Conservation (phyloP, 2,113 vertebrate species). For the Ochotona curzoniae region DNA sequence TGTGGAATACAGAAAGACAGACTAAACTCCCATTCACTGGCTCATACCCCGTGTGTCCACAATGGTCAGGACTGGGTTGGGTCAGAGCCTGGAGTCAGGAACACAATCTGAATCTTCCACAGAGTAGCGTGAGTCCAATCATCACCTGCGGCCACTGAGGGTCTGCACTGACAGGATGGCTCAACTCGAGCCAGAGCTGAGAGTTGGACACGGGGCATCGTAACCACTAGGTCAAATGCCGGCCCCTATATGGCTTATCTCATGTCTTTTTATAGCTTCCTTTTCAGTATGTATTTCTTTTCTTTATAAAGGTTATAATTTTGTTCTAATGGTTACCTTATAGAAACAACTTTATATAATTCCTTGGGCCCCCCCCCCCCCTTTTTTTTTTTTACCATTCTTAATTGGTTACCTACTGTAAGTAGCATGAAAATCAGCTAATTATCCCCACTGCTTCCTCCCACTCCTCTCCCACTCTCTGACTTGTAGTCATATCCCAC, state of each 20-base stretch:
- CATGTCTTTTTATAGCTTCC: slow-evolving; percentile 17
- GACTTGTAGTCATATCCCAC: background rate
- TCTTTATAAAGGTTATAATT: background rate
- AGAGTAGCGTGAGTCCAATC: no score
- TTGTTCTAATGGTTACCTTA: background rate
- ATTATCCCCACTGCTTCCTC: background rate
- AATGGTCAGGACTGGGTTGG: no score
- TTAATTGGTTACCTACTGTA: background rate
- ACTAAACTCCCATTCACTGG: no score
- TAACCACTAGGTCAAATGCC: no score
- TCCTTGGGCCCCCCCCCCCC: background rate
- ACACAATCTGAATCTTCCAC: no score
- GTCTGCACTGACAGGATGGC: no score
- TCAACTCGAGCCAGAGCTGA: no score
- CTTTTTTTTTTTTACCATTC: background rate
- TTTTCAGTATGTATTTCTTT: background rate
- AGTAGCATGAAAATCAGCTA: background rate
- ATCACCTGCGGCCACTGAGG: no score
- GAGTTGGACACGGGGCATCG: no score
- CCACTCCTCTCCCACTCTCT: background rate
- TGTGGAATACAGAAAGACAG: no score
- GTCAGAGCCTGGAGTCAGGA: no score
- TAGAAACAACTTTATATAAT: background rate
- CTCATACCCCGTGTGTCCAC: no score
- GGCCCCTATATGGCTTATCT: background rate